Evolutionary conservation across 1,140 invertebrate genomes (phyloP).

Genomic region (Lucilia cuprina): DNA sequence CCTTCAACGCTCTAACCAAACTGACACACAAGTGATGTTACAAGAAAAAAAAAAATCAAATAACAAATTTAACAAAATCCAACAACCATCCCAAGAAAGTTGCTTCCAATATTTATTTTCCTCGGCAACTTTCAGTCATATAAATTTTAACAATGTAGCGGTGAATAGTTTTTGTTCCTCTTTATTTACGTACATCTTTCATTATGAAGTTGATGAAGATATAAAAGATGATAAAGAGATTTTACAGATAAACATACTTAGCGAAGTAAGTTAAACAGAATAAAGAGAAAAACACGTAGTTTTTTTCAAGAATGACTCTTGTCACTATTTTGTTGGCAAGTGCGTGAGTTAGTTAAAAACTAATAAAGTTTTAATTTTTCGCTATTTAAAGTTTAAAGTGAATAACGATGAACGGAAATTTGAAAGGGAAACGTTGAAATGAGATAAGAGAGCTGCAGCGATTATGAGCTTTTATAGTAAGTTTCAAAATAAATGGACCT

Average conservation of each 20-base stretch:
- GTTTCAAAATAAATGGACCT: too few relatives aligned
- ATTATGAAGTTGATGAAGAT: not conserved
- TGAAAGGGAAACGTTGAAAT: not conserved
- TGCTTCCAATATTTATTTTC: not conserved
- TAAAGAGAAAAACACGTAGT: not conserved
- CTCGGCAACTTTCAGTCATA: not conserved
- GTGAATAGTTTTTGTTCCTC: not conserved
- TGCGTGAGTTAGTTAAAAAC: not conserved
- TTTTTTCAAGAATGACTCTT: not conserved
- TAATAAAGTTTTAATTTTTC: not conserved
- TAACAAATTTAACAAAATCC: not conserved
- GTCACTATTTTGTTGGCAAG: not conserved
- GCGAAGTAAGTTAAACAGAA: not conserved
- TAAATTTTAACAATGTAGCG: slow-evolving; percentile 4
- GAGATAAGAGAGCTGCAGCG: not conserved
- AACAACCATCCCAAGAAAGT: not conserved
- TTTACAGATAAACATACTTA: not conserved
- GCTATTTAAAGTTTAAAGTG: not conserved
- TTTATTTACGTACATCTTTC: not conserved
- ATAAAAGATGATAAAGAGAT: not conserved
- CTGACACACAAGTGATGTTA: not conserved
- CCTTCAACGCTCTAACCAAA: not conserved
- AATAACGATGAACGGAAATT: not conserved
- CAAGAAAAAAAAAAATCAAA: not conserved
- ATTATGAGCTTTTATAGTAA: not conserved